These are phyloP conservation scores for Agrypnus murinus DNA, from an alignment of 2,888 invertebrate species.

Conservation along the genomic window DNA sequence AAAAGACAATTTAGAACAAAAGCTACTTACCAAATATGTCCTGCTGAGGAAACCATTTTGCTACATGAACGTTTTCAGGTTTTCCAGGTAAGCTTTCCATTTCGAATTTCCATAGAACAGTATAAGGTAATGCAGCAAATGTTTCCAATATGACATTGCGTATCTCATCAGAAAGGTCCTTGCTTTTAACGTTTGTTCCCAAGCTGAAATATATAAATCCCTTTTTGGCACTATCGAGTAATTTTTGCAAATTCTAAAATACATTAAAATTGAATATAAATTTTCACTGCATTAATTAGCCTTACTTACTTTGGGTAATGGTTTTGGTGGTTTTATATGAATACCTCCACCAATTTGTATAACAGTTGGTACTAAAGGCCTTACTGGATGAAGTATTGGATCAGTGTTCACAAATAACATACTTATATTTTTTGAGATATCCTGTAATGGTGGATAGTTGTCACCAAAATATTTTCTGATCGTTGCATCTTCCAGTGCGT, in stretches of 20 bases:
- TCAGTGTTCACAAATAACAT: too few relatives aligned
- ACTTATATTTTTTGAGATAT: too few relatives aligned
- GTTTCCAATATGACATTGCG: conserved; percentile 65
- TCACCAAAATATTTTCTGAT: background rate
- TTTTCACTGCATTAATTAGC: background rate
- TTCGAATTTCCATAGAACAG: background rate
- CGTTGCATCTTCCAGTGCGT: background rate
- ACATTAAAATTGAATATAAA: background rate
- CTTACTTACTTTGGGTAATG: background rate
- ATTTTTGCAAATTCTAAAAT: background rate
- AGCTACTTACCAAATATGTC: background rate
- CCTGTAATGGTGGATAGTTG: background rate
- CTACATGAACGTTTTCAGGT: too few relatives aligned
- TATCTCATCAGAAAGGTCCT: conserved; percentile 63
- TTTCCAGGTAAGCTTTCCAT: background rate
- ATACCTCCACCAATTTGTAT: background rate
- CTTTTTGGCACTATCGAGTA: background rate
- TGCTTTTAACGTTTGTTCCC: conserved; percentile 68
- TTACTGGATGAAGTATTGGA: background rate
- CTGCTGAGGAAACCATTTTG: background rate
- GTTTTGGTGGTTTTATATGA: background rate
- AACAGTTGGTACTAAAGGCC: background rate
- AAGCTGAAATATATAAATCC: conserved; percentile 67
- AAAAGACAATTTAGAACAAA: background rate
- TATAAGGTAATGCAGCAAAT: conserved; percentile 65